These are phyloP conservation scores for Ommatoiulus sabulosus DNA, from an alignment of 2,888 invertebrate genomes.

Conservation along the genomic window DNA sequence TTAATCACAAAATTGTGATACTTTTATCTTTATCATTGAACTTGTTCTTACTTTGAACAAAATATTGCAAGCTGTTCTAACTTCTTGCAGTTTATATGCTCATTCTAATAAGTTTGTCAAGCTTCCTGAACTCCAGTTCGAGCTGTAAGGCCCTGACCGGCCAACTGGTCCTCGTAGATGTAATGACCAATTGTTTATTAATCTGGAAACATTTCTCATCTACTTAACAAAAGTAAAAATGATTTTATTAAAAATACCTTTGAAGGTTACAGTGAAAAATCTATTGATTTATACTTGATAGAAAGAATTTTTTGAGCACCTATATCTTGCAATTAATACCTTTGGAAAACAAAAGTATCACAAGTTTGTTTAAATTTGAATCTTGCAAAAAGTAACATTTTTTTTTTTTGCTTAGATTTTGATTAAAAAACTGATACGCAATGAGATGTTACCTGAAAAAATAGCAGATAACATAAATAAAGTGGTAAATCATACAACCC, in stretches of 20 bases:
- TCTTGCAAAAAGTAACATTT: background rate
- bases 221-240: too few species aligned
- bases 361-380: background rate
- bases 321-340: too few species aligned
- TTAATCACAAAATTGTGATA: background rate
- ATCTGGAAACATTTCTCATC: too few species aligned
- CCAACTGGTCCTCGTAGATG: too few species aligned
- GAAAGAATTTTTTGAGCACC: too few species aligned
- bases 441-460: conserved; percentile 42
- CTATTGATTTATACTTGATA: too few species aligned
- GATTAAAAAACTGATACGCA: background rate
- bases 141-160: too few species aligned
- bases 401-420: background rate
- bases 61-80: background rate
- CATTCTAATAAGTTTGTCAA: background rate
- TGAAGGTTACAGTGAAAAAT: too few species aligned
- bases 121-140: background rate
- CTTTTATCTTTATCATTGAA: background rate
- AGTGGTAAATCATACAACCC: conserved; percentile 31
- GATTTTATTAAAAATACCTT: too few species aligned
- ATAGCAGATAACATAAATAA: conserved; percentile 47
- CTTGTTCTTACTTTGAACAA: background rate
- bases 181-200: too few species aligned
- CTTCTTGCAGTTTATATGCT: background rate
- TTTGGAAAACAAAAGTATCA: background rate